Conservation (phyloP, 2,888 invertebrate genomes). For the Anthophora plumipes region DNA sequence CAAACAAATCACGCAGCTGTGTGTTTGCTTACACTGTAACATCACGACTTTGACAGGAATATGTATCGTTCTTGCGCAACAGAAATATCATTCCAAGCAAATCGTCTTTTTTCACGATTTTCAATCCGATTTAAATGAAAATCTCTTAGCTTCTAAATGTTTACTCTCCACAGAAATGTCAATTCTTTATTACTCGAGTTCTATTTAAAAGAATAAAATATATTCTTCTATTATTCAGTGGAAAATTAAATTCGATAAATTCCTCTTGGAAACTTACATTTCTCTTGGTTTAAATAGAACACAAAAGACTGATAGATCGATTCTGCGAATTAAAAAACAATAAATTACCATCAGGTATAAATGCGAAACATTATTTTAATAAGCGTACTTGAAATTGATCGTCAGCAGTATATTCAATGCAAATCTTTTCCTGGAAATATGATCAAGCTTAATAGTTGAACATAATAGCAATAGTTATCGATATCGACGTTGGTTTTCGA, state of each 20-base stretch:
- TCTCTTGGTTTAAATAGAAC: too few species aligned
- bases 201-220: too few species aligned
- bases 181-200: too few species aligned
- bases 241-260: too few species aligned
- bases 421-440: constrained; percentile 32
- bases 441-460: constrained; percentile 31
- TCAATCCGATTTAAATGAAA: too few species aligned
- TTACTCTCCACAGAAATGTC: too few species aligned
- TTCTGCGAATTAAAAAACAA: too few species aligned
- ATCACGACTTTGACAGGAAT: neutral
- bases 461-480: too few species aligned
- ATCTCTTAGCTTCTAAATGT: too few species aligned
- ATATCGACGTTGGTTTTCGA: neutral
- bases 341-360: constrained; percentile 30
- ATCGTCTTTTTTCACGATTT: neutral
- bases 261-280: too few species aligned
- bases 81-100: neutral
- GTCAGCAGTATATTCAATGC: constrained; percentile 17
- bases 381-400: neutral
- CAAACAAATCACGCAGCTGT: constrained; percentile 14
- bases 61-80: neutral
- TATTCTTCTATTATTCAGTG: too few species aligned
- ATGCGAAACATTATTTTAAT: constrained; percentile 20
- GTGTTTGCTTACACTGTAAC: neutral
- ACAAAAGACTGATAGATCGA: too few species aligned